Base-by-base conservation (phyloP, 2,113 vertebrate genomes). In the Vicugna pacos region DNA sequence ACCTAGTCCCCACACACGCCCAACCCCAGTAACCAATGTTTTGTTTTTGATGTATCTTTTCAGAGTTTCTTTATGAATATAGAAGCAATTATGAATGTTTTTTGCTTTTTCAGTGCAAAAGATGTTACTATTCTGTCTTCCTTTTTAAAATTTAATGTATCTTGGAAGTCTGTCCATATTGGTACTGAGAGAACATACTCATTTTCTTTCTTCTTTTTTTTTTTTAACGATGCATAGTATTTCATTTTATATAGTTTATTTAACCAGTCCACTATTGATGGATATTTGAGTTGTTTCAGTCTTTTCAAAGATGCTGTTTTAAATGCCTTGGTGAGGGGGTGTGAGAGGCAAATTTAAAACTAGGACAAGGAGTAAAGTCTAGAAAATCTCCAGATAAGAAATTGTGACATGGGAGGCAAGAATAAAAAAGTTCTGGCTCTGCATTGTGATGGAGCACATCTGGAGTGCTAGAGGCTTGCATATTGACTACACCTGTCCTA, bases 381-480 rank as follows among this genome's bases (percentile, higher is more conserved):
- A 92, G 64, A 81, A 77, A 70, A 30, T 73, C 52, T 97, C 91
- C 76, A 83, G 54, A 30, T 93, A 52, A 48, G 38, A 87, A 90
- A 56, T 12, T 56, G 2, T 93, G 95, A 96, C 90, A 97, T 97
- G 76, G 76, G 93, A 97, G 97, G 93, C 95, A 98, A 81, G 58
- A 92, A 73, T 35, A 28, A 97, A 98, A 97, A 97, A n/a, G 72
- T 97, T 97, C 96, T 86, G 97, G 95, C 96, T 87, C 86, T 16
- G 81, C 60, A 83, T 60, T 50, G 77, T 87, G 94, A 92, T 92
- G 64, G 94, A 97, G 96, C 97, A 98, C 98, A 99, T 98, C 98
- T 99, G 98, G 97, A 98, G 95, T 3, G 98, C 99, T 98, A 98
- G 98, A 98, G 98, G 99, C 98, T 98, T 95, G 2, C 90, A 50